Evolutionary conservation across 2,113 vertebrate species (phyloP), one percentile per base, ranked within the genome.

Genomic region (Gymnorhina tibicen): DNA sequence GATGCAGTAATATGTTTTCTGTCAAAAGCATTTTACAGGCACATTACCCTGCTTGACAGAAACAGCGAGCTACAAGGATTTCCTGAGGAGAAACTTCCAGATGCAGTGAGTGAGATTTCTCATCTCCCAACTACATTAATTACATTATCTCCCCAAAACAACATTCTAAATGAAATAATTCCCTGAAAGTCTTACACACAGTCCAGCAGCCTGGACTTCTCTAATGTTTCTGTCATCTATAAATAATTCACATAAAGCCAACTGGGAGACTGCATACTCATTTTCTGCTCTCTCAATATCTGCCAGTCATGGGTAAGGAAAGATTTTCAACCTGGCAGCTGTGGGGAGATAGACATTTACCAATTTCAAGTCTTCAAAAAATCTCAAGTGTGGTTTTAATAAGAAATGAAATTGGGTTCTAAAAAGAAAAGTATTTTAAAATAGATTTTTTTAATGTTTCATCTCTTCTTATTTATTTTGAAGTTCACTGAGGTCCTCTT

Each of bases 21-120:
- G 67, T 95, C 95, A 95, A 42, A 68, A 75, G 75, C 47, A 0
- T 88, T 95, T 93, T 88, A 82, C 62, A 82, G 69, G 59, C 67
- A 53, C 74, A 67, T 97, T 92, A 89, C 75, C 78, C 79, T 83
- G 72, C 77, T 75, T 96, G 97, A 97, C 72, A 93, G 89, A 47
- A 97, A 89, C 85, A 85, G 76, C 1, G 1, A 95, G 86, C 87
- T 86, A 89, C 72, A 89, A 94, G 73, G 56, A 87, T 91, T 97
- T 97, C 83, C 89, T 85, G 95, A 88, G 82, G 91, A 97, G 89
- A 97, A 97, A 79, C 50, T 94, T 96, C 85, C 93, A 95, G 80
- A 95, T 83, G 91, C 49, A 81, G 39, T 4, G 47, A 76, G 91
- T 58, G 30, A 94, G 70, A 91, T 93, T 89, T 69, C 58, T 87